These are phyloP conservation scores for Thera obeliscata DNA, from an alignment of 2,888 invertebrate genomes.

Conservation along the genomic window DNA sequence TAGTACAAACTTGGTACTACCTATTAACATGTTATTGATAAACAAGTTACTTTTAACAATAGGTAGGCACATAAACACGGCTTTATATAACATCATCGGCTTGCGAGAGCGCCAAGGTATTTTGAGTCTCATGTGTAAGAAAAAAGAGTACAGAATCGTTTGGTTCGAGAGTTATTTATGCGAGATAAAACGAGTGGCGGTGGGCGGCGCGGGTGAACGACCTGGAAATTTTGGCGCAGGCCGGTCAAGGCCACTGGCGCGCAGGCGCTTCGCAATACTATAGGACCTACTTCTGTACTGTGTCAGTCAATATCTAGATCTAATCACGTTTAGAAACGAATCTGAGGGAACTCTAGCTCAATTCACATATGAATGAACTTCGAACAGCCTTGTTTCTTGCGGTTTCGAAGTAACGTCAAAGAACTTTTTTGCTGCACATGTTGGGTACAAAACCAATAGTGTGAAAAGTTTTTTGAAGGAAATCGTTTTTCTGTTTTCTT, in stretches of 20 bases:
- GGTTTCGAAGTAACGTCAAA: neutral
- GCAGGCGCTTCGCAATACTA: conserved; percentile 61
- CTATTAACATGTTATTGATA: conserved; percentile 69
- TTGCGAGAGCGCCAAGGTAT: conserved; percentile 35
- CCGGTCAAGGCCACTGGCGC: conserved; percentile 81
- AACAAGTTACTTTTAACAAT: conserved; percentile 78
- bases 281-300: conserved; percentile 39
- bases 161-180: conserved; percentile 62
- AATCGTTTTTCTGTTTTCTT: too few relatives aligned
- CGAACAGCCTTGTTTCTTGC: neutral
- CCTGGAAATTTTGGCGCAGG: conserved; percentile 84
- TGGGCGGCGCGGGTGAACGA: conserved; percentile 80
- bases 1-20: conserved; percentile 37
- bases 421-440: neutral
- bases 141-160: conserved; percentile 55
- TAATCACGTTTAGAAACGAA: neutral
- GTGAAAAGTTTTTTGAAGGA: neutral
- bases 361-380: neutral
- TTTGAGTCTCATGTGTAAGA: conserved; percentile 42
- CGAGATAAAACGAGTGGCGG: conserved; percentile 78
- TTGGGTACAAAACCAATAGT: too few relatives aligned
- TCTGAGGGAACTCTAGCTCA: neutral
- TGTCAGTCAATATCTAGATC: conserved; percentile 26
- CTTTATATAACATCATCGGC: conserved; percentile 70
- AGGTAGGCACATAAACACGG: conserved; percentile 72